Evolutionary conservation across 2,797 vertebrate species (phyloP).

Genomic region (Sebastes matsubarae): DNA sequence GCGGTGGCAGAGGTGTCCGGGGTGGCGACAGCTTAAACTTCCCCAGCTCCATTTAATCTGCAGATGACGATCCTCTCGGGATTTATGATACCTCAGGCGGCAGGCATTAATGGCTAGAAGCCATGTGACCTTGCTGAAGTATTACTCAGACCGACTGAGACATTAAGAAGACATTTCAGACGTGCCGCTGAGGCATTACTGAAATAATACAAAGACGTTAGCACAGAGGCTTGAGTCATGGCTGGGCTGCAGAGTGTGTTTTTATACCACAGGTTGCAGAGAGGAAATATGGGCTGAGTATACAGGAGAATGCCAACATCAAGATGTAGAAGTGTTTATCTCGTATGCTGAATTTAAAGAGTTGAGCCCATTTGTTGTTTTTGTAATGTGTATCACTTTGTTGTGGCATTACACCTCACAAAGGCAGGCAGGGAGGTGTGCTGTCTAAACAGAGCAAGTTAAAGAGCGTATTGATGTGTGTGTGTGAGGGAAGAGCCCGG

Average conservation of each 20-base stretch:
- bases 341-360: constrained; percentile 1
- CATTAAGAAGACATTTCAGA: constrained; percentile 62
- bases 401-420: not conserved
- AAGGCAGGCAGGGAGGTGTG: not conserved
- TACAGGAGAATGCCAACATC: not conserved
- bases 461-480: constrained; percentile 11
- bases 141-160: constrained; percentile 56
- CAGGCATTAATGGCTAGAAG: constrained; percentile 54
- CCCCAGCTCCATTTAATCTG: constrained; percentile 69
- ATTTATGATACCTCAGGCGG: constrained; percentile 62
- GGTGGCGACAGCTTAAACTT: constrained; percentile 61
- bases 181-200: constrained; percentile 34
- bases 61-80: constrained; percentile 51
- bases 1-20: constrained; percentile 30
- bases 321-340: not conserved
- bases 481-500: not conserved
- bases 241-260: constrained; percentile 17
- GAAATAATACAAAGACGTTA: constrained; percentile 55
- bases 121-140: constrained; percentile 58
- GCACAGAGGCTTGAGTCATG: constrained; percentile 31
- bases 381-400: not conserved
- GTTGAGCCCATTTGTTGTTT: not conserved
- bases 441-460: constrained; percentile 5
- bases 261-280: constrained; percentile 30
- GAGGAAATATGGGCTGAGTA: constrained; percentile 16